Evolutionary conservation across 1,140 invertebrate genomes (phyloP), one percentile per base, ranked within the genome.

Genomic region (Stenopsyche tienmushanensis): DNA sequence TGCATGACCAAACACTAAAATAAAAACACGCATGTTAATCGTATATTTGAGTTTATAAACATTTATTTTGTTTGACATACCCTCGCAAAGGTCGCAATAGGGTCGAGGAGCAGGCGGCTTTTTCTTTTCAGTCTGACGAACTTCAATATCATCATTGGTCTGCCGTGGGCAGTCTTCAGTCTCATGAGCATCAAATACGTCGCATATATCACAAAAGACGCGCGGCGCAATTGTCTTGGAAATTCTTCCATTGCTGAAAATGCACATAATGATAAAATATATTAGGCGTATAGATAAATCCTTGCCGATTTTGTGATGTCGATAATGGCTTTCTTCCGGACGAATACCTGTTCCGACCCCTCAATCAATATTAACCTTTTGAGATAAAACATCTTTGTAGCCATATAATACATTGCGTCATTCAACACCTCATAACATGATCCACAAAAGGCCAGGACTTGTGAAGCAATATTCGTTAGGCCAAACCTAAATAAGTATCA

Each of bases 131-230:
- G 73, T 81, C 67, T 78, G 71, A 41, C 80, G 72, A 3, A 81
- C 71, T 47, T 77, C 79, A 29, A 79, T 76, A 13, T 75, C 76
- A 3, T 83, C 79, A 60, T 84, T 85, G 7, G 85, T 85, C 80
- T 98, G 96, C 15, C 86, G 81, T 15, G 95, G 95, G 81, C 96
- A 98, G 77, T 98, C 96, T 76, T 97, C 94, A 0, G 96, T 98
- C 75, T 98, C 96, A 74, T 99, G 97, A 59, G 88, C 80, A 81
- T 98, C 96, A 83, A 98, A 98, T 74, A 88, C 83, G 80, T 98
- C 96, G 79, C 96, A 98, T 72, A 98, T 98, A 83, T 98, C 96
- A 83, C 96, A 98, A 80, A 94, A 98, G 70, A 95, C 78, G 44
- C 96, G 86, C 21, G 91, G 90, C 17, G 90, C 83, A 3, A 85